Base-by-base conservation (phyloP, 2,113 vertebrate genomes). In the Gallinago jamesoni region DNA sequence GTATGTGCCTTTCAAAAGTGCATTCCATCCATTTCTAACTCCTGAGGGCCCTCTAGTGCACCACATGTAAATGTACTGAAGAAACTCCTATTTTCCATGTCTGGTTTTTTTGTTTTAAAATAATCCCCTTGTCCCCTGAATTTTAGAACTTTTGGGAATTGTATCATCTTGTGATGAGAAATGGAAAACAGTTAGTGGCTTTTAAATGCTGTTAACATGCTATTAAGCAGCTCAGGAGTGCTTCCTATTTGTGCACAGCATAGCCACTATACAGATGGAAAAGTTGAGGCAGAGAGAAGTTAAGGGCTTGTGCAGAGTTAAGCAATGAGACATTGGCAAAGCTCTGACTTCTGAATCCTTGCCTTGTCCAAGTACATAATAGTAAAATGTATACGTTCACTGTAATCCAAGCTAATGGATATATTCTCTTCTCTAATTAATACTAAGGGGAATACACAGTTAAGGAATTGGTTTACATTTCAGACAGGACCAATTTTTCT, bases 11-110 rank as follows among this genome's bases (percentile, higher is more conserved):
- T 97, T 94, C 96, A 94, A 86, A 96, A 93, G 68, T 47, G 66
- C 93, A 90, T 96, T 93, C 75, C 77, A 52, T 62, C 92, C 55
- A 89, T 97, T 97, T 96, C 92, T 97, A 96, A 95, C 97, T 96
- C 92, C 93, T 73, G 97, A 94, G 97, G 50, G 98, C 98, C 98
- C 98, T 88, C 98, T 98, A 98, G 98, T 82, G 98, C 72, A 79
- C 70, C 41, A 25, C 90, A 90, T 57, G 87, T 60, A 96, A 93
- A 98, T 9, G 6, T 30, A 83, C 86, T 60, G 41, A 81, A 79
- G 85, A 94, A 88, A 91, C 66, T 62, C 63, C 45, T 55, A 22
- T 43, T 80, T 78, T 50, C 12, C 10, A 52, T 7, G 2, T 50
- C 62, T 53, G 24, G 2, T 3, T 53, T 55, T 43, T 47, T 4